Percentiles rank a stretch among this genome's conserved stretches.
These are phyloP conservation scores for Halocynthia aurantium DNA, from an alignment of 23 tunicate species.

Conservation along the genomic window DNA sequence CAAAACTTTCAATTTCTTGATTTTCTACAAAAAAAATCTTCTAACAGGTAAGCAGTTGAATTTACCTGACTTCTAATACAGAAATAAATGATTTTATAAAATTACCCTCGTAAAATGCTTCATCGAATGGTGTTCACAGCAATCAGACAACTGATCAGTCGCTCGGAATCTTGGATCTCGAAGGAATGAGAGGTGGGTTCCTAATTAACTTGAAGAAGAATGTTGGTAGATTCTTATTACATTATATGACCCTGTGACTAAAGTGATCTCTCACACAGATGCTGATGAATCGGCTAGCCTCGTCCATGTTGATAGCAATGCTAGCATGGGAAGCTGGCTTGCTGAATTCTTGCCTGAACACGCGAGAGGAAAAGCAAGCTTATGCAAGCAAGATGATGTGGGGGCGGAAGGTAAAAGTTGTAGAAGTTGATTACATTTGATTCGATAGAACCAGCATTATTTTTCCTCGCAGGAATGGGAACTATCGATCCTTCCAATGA, in stretches of 20 bases:
- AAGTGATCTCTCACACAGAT: background rate
- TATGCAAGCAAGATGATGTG: background rate
- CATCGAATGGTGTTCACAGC: background rate
- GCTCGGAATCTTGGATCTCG: constrained; percentile 10
- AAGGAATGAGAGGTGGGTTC: constrained; percentile 7
- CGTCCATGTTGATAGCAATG: constrained; percentile 18
- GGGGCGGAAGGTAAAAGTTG: background rate
- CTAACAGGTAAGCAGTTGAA: constrained; percentile 1
- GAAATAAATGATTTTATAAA: background rate
- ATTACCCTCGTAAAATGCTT: background rate
- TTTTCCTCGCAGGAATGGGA: too few species aligned
- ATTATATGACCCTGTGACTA: background rate
- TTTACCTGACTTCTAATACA: background rate
- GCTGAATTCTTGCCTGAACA: constrained; percentile 13
- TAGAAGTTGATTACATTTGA: background rate
- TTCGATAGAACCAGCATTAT: too few species aligned
- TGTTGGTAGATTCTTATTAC: background rate
- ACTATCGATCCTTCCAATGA: background rate
- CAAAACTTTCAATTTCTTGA: background rate
- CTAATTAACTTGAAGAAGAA: background rate
- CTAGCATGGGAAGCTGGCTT: constrained; percentile 23
- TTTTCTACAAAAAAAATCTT: background rate
- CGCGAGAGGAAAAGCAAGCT: background rate
- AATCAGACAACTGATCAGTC: constrained; percentile 1
- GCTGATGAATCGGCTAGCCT: constrained; percentile 3